Evolutionary conservation across 1,140 invertebrate species (phyloP), one percentile per base, ranked within the genome.

Genomic region (Drosophila malerkotliana): DNA sequence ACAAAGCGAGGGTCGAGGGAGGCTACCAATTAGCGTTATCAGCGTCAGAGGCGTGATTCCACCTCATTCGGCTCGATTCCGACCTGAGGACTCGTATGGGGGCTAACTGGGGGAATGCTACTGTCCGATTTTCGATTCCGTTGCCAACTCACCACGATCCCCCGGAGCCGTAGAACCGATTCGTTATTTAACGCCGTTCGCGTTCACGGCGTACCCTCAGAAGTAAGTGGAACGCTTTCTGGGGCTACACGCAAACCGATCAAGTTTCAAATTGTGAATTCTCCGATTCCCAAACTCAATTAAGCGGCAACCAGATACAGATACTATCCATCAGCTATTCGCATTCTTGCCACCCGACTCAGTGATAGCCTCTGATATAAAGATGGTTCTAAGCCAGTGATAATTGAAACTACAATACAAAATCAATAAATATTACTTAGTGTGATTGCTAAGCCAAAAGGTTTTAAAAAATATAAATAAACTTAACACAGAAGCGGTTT

Each of bases 131-230:
- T 53, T 30, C 18, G 49, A 52, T 28, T 18, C 32, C 48, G 47
- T 30, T 21, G 6, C 15, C 44, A 73, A 81, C 30, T 81, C 79
- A 81, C 79, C 78, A 81, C 79, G 78, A 62, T 66, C 60, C 52
- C 56, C 49, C 47, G 56, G 44, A 44, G 32, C 62, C 45, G 58
- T 81, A 49, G 51, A 69, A n/a, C 32, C 67, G 45, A 69, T 39
- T 26, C 14, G 44, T 63, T 69, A 77, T 83, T 83, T 83, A 83
- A 83, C 47, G 61, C 59, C 52, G 34, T 41, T 54, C 74, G 79
- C 75, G 49, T 21, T 53, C 55, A 66, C 53, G 54, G 26, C 41
- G 58, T 75, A 55, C 47, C 62, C 53, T 83, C 79, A 83, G 75
- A 83, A 59, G 62, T 78, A 75, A 78, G 41, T 75, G 39, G 75